Base-by-base conservation (phyloP, 92 coral and sea anemone genomes). In the Zoanthus gigantus region DNA sequence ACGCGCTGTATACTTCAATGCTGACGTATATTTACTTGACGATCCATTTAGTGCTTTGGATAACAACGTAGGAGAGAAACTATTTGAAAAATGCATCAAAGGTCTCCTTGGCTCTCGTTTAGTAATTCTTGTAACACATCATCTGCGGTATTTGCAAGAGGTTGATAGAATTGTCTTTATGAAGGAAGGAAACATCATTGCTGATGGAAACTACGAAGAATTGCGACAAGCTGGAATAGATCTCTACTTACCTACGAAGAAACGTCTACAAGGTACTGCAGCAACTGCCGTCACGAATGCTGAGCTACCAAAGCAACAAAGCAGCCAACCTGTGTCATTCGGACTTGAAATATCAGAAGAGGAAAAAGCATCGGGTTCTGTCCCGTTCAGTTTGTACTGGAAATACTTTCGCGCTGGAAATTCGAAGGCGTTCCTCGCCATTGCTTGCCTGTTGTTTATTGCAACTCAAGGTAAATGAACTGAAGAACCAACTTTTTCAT, bases 51-150 rank as follows among this genome's bases (percentile, higher is more conserved):
- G 85, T 48, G 74, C 85, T 17, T 11, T 80, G 44, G 85, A 80
- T n/a, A 65, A 42, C 44, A 80, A 80, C 46, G 85, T 80, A 6
- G 85, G 85, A 65, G 18, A 80, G 57, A 80, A 63, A 28, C n/a
- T 80, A 42, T 80, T 80, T 73, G 74, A 80, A 23, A 2, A 80
- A 18, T 80, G 85, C 7, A 65, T 80, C 46, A 63, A 80, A 46
- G 85, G 85, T n/a, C 18, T 61, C 32, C 44, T 80, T 54, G 68
- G 47, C 9, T 61, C 72, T n/a, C 85, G 74, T 0, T 61, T 80
- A 68, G 85, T 80, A 42, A 45, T 80, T 16, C 85, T 80, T 65
- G 85, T 80, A 18, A 80, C 85, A 61, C 85, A 80, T 44, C 85
- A 80, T 68, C 75, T 84, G 32, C 61, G 57, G 23, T 79, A 79